These are phyloP conservation scores for Anagyrus pseudococci DNA, from an alignment of 2,888 invertebrate genomes.

Conservation along the genomic window DNA sequence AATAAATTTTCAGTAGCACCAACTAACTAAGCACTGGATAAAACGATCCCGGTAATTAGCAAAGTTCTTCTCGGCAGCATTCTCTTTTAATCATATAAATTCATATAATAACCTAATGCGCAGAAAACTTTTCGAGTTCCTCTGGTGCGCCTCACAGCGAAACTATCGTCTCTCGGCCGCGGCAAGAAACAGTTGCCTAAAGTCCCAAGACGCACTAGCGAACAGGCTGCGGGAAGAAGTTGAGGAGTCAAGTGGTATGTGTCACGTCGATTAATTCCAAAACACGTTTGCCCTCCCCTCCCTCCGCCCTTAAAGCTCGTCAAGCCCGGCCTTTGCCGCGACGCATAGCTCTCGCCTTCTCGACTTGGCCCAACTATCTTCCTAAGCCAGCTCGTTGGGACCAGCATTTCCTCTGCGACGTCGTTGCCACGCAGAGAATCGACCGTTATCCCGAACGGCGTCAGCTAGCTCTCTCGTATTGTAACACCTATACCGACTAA, in stretches of 20 bases:
- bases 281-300: background rate
- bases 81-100: slow-evolving; percentile 9
- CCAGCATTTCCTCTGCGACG: background rate
- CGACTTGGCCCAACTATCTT: no score
- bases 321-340: no score
- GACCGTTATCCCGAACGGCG: no score
- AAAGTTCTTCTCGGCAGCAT: slow-evolving; percentile 5
- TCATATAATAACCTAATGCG: slow-evolving; percentile 1
- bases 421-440: background rate
- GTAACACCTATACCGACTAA: no score
- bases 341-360: background rate
- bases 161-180: background rate
- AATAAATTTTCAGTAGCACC: background rate
- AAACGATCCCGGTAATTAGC: slow-evolving; percentile 9
- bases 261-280: slow-evolving; percentile 16
- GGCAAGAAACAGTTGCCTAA: background rate
- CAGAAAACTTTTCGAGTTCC: background rate
- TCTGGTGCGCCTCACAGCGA: background rate
- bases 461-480: no score
- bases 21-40: background rate
- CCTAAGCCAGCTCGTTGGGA: background rate
- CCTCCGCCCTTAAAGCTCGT: no score
- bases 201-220: background rate
- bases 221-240: background rate
- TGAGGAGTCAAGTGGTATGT: background rate